Evolutionary conservation across 2,113 vertebrate species (phyloP).

Genomic region (Tenrec ecaudatus): DNA sequence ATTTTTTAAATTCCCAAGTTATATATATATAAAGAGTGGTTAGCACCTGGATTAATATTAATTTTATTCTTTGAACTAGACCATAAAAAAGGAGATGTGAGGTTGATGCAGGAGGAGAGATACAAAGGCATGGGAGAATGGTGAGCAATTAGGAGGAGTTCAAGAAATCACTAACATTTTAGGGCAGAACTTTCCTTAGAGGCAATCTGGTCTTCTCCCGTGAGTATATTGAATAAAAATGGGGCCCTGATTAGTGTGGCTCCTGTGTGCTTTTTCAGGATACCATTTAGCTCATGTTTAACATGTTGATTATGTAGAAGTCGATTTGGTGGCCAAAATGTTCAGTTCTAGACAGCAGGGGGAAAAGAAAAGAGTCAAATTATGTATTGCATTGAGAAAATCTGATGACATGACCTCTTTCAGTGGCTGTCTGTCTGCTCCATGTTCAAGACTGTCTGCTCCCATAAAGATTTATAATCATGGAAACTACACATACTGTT

Average conservation of each 20-base stretch:
- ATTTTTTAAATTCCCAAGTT: not conserved
- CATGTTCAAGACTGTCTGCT: too few relatives aligned
- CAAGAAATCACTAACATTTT: constrained; percentile 23
- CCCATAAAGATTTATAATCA: too few relatives aligned
- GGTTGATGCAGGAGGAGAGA: not conserved
- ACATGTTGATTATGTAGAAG: not conserved
- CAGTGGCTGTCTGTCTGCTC: too few relatives aligned
- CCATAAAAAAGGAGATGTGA: not conserved
- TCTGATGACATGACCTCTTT: too few relatives aligned
- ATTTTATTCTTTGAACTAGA: not conserved
- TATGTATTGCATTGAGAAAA: too few relatives aligned
- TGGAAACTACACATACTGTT: too few relatives aligned
- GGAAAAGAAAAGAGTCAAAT: too few relatives aligned
- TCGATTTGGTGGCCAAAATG: not conserved
- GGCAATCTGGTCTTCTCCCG: not conserved
- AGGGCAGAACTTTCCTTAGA: not conserved
- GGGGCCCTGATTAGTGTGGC: not conserved
- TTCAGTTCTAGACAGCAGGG: not conserved
- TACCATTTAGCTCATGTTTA: not conserved
- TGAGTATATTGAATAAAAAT: not conserved
- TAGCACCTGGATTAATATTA: too few relatives aligned
- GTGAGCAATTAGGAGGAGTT: not conserved
- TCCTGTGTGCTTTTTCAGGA: not conserved
- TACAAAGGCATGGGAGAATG: not conserved
- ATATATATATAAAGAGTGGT: accelerated